Base-by-base conservation (phyloP, 1,140 invertebrate species). In the Hypsibius dujardini region DNA sequence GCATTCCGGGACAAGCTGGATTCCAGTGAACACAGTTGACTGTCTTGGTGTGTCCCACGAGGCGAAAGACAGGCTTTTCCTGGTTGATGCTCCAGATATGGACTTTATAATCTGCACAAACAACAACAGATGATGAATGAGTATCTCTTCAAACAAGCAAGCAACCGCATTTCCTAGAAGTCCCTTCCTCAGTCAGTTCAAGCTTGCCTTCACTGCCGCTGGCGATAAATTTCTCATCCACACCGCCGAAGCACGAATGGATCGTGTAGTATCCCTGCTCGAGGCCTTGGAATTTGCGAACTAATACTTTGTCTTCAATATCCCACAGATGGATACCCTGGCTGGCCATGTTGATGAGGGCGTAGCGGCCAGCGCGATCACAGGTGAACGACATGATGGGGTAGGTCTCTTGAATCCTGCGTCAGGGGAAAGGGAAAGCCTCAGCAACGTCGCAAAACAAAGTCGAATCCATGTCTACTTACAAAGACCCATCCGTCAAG, bases 21-120 rank as follows among this genome's bases (percentile, higher is more conserved):
- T 98, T 98, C 95, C 95, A 98, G 47, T 90, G 86, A 42, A 98
- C 94, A 79, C 92, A 94, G 82, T 96, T 98, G 1, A 98, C 95
- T 71, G 90, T 95, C 77, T 91, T 85, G 71, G 88, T 89, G 81
- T 98, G 94, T 46, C 94, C 94, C 73, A 85, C 83, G 75, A 97
- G 81, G 73, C 87, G 87, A 42, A 88, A 87, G 75, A 97, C 87
- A 12, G 93, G 94, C 77, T 87, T 84, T 81, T 96, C 93, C 72
- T 88, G 85, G 77, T 87, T 86, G 67, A 91, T 86, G 81, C 96
- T 90, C 91, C 92, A 98, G 72, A 97, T 89, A 79, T 95, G 96
- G 2, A 97, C 90, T 81, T 88, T 88, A 76, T 87, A 84, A 80
- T 89, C 90, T 94, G 77, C n/a, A n/a, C n/a, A n/a, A n/a, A n/a